Conservation (phyloP, 2,113 vertebrate genomes). For the Prochilodus magdalenae region DNA sequence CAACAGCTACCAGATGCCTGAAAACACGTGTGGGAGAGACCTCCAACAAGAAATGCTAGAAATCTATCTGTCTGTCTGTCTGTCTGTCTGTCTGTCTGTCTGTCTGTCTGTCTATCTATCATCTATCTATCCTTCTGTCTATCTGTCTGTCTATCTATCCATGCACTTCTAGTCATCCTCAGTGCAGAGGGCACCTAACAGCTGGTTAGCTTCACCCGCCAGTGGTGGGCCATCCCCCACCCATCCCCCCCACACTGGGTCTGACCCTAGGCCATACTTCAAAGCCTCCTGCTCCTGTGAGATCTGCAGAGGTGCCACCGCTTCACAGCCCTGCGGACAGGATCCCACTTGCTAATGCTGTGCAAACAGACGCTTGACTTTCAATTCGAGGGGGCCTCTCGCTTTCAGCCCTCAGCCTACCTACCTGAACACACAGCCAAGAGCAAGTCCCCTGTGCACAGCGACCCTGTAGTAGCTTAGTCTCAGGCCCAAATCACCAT, state of each 20-base stretch:
- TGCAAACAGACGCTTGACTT: conserved; percentile 63
- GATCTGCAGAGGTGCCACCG: conserved; percentile 66
- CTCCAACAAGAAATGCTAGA: conserved; percentile 40
- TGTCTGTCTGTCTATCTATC: no score
- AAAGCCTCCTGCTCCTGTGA: conserved; percentile 63
- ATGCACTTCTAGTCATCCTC: conserved; percentile 29
- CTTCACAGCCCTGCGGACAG: conserved; percentile 62
- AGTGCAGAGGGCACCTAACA: conserved; percentile 69
- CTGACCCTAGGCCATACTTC: conserved; percentile 64
- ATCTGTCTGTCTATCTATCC: no score
- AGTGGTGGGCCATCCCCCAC: no score
- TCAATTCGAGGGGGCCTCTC: conserved; percentile 9
- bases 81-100: no score
- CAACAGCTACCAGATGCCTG: conserved; percentile 67
- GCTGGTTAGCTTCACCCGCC: conserved; percentile 64
- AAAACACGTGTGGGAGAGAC: conserved; percentile 51
- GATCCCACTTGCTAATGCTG: conserved; percentile 69
- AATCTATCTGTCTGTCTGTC: background rate
- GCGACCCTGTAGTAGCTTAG: background rate
- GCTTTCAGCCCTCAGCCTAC: conserved; percentile 12
- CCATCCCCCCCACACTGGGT: conserved; percentile 9
- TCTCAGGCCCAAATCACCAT: background rate
- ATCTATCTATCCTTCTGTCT: no score
- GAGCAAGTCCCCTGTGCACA: background rate
- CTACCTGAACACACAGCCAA: background rate